These are phyloP conservation scores for Epinotia bilunana DNA, from an alignment of 2,888 invertebrate genomes.

Conservation along the genomic window DNA sequence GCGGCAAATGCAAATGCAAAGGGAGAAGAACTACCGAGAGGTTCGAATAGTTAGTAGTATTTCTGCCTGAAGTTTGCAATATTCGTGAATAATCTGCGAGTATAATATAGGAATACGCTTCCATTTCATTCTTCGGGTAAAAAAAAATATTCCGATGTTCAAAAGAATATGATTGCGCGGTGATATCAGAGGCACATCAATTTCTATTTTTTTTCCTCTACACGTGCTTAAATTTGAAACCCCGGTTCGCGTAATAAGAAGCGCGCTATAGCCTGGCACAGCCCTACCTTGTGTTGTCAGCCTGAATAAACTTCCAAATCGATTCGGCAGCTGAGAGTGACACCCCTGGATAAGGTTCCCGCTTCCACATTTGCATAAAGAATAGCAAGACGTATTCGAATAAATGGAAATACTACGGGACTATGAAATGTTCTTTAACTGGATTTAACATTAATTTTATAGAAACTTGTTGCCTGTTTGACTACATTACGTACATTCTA, in stretches of 20 bases:
- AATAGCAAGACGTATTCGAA: slow-evolving; percentile 70
- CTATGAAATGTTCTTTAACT: slow-evolving; percentile 41
- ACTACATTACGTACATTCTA: background rate
- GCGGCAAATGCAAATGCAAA: too few relatives aligned
- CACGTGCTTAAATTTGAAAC: slow-evolving; percentile 50
- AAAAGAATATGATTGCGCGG: slow-evolving; percentile 23
- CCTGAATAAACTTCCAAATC: slow-evolving; percentile 83
- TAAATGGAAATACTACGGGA: slow-evolving; percentile 48
- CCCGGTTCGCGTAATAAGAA: slow-evolving; percentile 53
- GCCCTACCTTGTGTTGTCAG: slow-evolving; percentile 78
- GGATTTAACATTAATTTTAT: slow-evolving; percentile 33
- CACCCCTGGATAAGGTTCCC: slow-evolving; percentile 74
- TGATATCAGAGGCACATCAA: slow-evolving; percentile 28
- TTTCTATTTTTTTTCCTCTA: slow-evolving; percentile 35
- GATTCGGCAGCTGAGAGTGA: slow-evolving; percentile 82
- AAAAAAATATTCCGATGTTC: slow-evolving; percentile 28
- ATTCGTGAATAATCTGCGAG: background rate
- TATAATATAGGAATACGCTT: background rate
- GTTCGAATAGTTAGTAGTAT: background rate
- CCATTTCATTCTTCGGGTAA: background rate
- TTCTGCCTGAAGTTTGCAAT: background rate
- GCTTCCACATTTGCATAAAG: slow-evolving; percentile 79
- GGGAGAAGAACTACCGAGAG: too few relatives aligned
- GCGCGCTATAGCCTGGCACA: slow-evolving; percentile 70
- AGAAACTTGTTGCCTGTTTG: slow-evolving; percentile 9